phyloP scores from a whole-genome alignment of 2,888 invertebrate species.

The Seira ritae region DNA sequence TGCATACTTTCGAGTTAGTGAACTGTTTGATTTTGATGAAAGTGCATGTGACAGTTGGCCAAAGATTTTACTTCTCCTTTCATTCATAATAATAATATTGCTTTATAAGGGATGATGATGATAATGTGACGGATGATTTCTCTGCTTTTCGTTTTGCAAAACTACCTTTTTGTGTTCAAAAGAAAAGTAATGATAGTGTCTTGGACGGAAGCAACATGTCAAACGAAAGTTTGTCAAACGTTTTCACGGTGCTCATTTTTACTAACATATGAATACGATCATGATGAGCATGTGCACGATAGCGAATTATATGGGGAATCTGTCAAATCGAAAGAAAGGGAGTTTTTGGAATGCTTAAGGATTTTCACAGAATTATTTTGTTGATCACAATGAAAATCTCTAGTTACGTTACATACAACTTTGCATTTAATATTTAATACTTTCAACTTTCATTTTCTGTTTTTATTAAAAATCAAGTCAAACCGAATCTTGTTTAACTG shows the following conservation, averaged over 20 bases:
- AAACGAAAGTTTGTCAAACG: neutral
- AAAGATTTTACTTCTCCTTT: neutral
- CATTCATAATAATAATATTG: conserved; percentile 3
- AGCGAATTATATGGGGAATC: conserved; percentile 23
- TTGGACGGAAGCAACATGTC: neutral
- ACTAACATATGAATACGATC: conserved; percentile 30
- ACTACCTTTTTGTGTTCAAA: neutral
- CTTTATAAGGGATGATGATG: neutral
- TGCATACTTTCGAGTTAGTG: neutral
- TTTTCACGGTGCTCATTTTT: neutral
- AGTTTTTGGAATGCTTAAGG: too few species aligned
- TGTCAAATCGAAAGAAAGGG: too few species aligned
- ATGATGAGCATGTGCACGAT: neutral
- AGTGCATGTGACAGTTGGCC: conserved; percentile 10
- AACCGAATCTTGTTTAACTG: too few species aligned
- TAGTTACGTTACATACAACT: neutral
- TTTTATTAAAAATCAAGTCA: too few species aligned
- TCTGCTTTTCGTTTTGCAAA: neutral
- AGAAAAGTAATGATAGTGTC: conserved; percentile 21
- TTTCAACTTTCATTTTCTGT: conserved; percentile 33
- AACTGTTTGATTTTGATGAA: conserved; percentile 13
- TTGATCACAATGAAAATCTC: too few species aligned
- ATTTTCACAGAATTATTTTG: too few species aligned
- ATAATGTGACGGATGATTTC: conserved; percentile 5
- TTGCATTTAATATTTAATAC: conserved; percentile 17